Evolutionary conservation across 2,113 vertebrate genomes (phyloP).

Genomic region (Bufo bufo): DNA sequence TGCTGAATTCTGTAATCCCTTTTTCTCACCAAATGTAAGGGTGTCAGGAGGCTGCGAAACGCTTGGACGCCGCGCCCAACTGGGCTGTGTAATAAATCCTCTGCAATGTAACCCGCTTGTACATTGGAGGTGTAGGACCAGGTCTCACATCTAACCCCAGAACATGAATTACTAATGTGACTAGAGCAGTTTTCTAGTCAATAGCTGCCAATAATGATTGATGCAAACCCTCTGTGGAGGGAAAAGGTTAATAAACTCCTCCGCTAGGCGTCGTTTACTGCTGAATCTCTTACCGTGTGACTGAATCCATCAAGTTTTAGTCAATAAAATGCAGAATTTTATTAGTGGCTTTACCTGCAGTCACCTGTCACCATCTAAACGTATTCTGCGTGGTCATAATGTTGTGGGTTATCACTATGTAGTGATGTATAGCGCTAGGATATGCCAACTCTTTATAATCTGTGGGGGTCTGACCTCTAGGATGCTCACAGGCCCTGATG

Average conservation of each 20-base stretch:
- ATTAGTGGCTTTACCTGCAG: too few relatives aligned
- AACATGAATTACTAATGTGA: not conserved
- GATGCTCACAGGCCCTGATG: too few relatives aligned
- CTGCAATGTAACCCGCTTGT: not conserved
- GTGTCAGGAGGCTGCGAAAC: not conserved
- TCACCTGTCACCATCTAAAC: too few relatives aligned
- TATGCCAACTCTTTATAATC: too few relatives aligned
- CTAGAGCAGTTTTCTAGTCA: not conserved
- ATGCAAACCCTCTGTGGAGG: not conserved
- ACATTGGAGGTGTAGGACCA: not conserved
- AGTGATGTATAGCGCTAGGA: too few relatives aligned
- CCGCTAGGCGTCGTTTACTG: not conserved
- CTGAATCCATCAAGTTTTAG: too few relatives aligned
- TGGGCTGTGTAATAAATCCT: not conserved
- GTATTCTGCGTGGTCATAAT: too few relatives aligned
- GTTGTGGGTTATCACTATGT: too few relatives aligned
- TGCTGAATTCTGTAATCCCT: too few relatives aligned
- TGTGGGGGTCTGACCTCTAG: too few relatives aligned
- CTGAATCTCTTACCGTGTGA: not conserved
- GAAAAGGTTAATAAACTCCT: not conserved
- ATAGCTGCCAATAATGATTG: not conserved
- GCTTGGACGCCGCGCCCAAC: not conserved
- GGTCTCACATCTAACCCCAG: not conserved
- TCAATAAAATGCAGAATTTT: too few relatives aligned
- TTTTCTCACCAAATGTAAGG: too few relatives aligned